Evolutionary conservation across 2,797 vertebrate species (phyloP).

Genomic region (Lates japonicus): DNA sequence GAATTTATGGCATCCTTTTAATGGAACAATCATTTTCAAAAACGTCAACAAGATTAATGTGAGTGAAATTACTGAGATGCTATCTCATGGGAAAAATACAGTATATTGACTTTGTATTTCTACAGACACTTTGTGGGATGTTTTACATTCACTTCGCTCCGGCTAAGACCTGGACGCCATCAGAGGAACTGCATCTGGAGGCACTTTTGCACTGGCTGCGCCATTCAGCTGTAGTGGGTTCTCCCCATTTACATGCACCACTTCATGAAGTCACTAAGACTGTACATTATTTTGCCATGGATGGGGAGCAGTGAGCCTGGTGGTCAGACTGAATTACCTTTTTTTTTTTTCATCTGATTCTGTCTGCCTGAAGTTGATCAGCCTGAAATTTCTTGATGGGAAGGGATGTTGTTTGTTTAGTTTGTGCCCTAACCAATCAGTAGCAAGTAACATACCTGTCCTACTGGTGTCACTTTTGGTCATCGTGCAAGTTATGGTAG

Average conservation of each 20-base stretch:
- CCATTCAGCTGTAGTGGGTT: not conserved
- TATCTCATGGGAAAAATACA: not conserved
- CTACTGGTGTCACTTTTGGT: no score
- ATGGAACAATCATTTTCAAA: not conserved
- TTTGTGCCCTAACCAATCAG: not conserved
- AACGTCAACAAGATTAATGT: not conserved
- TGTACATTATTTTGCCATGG: not conserved
- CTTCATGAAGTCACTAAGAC: constrained; percentile 11
- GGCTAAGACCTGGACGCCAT: not conserved
- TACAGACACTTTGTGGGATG: not conserved
- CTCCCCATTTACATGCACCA: not conserved
- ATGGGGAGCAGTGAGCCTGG: not conserved
- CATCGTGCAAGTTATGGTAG: not conserved
- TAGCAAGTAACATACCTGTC: not conserved
- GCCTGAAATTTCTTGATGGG: not conserved
- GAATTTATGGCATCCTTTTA: not conserved
- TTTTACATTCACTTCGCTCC: not conserved
- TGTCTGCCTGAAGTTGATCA: constrained; percentile 3
- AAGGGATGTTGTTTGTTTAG: not conserved
- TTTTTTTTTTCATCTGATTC: constrained; percentile 20
- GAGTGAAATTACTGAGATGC: not conserved
- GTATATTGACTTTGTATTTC: not conserved
- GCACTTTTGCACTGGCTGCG: constrained; percentile 24
- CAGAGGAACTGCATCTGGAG: constrained; percentile 11
- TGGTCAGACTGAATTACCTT: constrained; percentile 4